Base-by-base conservation (phyloP, 2,888 invertebrate genomes). In the Eutolmus rufibarbis region DNA sequence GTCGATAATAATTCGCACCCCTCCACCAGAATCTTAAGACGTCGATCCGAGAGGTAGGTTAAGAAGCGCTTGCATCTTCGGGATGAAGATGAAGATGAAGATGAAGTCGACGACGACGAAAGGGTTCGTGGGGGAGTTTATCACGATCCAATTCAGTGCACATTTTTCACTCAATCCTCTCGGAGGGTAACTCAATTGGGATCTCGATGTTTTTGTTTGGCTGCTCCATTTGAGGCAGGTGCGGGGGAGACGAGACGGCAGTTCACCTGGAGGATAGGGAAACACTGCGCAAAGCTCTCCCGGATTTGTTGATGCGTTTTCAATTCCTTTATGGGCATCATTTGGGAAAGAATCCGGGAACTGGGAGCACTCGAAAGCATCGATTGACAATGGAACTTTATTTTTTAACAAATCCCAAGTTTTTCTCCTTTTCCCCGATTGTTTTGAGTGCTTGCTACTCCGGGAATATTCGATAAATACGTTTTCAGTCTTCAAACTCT, bases 1-100 rank as follows among this genome's bases (percentile, higher is more conserved):
- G 7, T 66, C 66, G 82, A 84, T 84, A 84, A 84, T 84, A 66
- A 79, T 51, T 79, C 23, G 28, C 66, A 23, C 66, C 66, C 56
- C 19, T n/a, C n/a, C 23, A 19, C 8, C 8, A 66, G 1, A 12
- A 19, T 66, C 12, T 66, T 23, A 66, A 23, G 66, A 28, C 9
- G 66, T 16, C 66, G 19, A 66, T 1, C 8, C 12, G 12, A 28
- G 12, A 66, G 23, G 28, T 66, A 16, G 51, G 51, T 51, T n/a
- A n/a, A 51, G 51, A 28, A 66, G 23, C 7, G 7, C 56, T 56
- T 56, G 56, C 56, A 56, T 19, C n/a, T 56, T 56, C 19, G 19
- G 19, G 8, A 56, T 40, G 40, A 46, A 14, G 43, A 46, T 51
- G 16, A 51, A 12, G 43, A 46, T n/a, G 16, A 51, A 12, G 43